Evolutionary conservation across 2,113 vertebrate genomes (phyloP).

Genomic region (Ardeotis arabs): DNA sequence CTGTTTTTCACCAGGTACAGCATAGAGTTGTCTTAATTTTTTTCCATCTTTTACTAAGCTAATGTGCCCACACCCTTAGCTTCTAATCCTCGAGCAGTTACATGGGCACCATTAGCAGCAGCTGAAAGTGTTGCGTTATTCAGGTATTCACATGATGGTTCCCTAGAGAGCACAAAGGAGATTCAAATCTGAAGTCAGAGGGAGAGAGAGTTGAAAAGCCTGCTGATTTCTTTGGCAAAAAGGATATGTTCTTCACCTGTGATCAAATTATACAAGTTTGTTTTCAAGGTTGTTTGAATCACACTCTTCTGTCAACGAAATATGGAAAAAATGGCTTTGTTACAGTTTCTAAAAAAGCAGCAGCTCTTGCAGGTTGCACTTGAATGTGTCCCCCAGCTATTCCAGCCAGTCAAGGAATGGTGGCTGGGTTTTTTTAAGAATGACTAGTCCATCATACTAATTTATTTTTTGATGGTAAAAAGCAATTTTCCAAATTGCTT

Average conservation of each 20-base stretch:
- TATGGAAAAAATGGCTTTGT: background rate
- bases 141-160: background rate
- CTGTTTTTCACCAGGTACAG: background rate
- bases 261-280: background rate
- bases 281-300: background rate
- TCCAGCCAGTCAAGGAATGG: background rate
- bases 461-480: background rate
- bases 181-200: background rate
- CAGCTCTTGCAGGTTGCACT: background rate
- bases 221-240: background rate
- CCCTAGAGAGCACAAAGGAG: background rate
- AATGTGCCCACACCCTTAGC: accelerated
- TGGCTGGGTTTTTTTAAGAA: background rate
- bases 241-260: background rate
- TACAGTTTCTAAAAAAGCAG: background rate
- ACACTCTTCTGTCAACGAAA: background rate
- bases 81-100: background rate
- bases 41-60: background rate
- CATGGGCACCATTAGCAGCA: background rate
- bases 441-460: background rate
- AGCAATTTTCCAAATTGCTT: background rate
- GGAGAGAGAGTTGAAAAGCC: background rate
- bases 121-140: background rate
- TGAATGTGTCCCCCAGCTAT: background rate
- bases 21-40: background rate